Evolutionary conservation across 2,888 invertebrate species (phyloP).

Genomic region (Anthophora plumipes): DNA sequence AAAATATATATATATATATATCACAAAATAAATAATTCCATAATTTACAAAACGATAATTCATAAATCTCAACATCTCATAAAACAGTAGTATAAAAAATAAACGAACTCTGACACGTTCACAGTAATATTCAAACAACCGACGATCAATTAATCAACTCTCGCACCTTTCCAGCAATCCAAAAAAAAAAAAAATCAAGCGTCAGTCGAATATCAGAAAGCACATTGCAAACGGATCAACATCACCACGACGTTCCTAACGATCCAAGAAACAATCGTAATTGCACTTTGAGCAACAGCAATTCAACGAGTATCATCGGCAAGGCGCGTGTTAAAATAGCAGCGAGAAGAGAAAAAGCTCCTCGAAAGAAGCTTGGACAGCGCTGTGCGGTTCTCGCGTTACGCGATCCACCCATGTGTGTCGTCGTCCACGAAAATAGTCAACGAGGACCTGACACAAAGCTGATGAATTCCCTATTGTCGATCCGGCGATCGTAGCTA

Average conservation of each 20-base stretch:
- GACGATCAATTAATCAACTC: too few relatives aligned
- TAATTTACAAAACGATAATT: too few relatives aligned
- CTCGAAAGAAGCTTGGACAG: slow-evolving; percentile 12
- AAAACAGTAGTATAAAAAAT: too few relatives aligned
- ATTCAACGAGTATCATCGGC: background rate
- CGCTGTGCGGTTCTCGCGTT: background rate
- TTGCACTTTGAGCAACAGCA: background rate
- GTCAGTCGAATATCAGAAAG: too few relatives aligned
- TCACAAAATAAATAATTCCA: too few relatives aligned
- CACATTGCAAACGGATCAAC: background rate
- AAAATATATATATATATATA: too few relatives aligned
- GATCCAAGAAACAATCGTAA: background rate
- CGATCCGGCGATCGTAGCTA: slow-evolving; percentile 65
- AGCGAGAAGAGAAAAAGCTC: slow-evolving; percentile 5
- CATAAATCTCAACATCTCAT: too few relatives aligned
- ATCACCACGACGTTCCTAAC: background rate
- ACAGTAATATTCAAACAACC: too few relatives aligned
- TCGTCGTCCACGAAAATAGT: slow-evolving; percentile 17
- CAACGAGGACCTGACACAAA: background rate
- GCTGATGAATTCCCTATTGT: too few relatives aligned
- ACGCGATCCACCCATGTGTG: background rate
- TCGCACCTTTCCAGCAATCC: too few relatives aligned
- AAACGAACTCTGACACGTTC: too few relatives aligned
- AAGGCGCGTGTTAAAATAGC: background rate
- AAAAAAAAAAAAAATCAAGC: too few relatives aligned